Evolutionary conservation across 2,113 vertebrate species (phyloP), one percentile per base, ranked within the genome.

Genomic region (Symphodus melops): DNA sequence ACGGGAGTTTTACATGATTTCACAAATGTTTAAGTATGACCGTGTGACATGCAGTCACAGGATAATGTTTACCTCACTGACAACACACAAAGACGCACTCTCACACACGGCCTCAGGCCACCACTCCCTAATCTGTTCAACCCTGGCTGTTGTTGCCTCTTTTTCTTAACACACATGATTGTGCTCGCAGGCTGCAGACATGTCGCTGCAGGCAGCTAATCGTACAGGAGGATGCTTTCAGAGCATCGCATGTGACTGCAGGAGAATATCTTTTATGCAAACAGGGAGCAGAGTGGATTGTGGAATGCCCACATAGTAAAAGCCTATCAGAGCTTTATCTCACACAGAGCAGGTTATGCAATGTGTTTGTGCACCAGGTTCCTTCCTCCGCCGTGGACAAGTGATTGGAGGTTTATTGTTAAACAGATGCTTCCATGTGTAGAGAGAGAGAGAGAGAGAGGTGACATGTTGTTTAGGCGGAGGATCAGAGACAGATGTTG

Each of bases 101-200:
- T 62, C 68, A 58, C 68, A 37, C 71, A 44, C 69, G 46, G 84
- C 92, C 88, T 77, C 17, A 36, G 86, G 92, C 68, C 81, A 89
- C 89, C 92, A 89, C 92, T 90, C 90, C 91, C 84, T 62, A 64
- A 62, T 73, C 83, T 83, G 74, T 83, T 79, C 65, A 82, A 68
- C 75, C 68, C 64, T 39, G 56, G 48, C 63, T 78, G 48, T 44
- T 72, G 59, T 80, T 73, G 25, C 23, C 72, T 75, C 8, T 48
- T 48, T 72, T 85, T 19, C 57, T 83, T 20, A 63, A 63, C 56
- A 68, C 63, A 48, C 56, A 77, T 73, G 20, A 49, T 28, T 77
- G 54, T 66, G 49, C 71, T 25, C 20, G 42, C 62, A 20, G 66
- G 57, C 60, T 54, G 62, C 39, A 64, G 78, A 79, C 91, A 54